Conservation (phyloP, 1,140 invertebrate species). For the Lepidurus apus region DNA sequence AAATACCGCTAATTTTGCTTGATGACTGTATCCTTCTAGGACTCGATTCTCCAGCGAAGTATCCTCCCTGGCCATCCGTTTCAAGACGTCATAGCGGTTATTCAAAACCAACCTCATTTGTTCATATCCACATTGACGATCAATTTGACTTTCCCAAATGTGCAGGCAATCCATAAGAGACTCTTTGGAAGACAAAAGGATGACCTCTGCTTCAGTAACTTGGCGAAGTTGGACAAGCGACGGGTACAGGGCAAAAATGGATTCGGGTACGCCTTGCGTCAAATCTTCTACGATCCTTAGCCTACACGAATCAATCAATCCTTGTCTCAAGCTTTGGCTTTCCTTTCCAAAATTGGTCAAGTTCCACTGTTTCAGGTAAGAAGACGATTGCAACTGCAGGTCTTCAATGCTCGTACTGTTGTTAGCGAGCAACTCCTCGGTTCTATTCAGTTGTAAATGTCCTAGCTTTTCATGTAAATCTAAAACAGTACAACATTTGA, state of each 20-base stretch:
- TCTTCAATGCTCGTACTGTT: not conserved
- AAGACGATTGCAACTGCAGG: not conserved
- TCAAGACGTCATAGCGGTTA: not conserved
- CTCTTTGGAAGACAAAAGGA: not conserved
- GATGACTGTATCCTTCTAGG: not conserved
- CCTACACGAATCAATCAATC: not conserved
- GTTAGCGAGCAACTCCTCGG: not conserved
- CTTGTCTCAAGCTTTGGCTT: not conserved
- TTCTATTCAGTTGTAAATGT: not conserved
- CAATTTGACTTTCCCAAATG: not conserved
- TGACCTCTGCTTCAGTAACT: not conserved
- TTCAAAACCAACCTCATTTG: not conserved
- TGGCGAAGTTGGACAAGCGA: not conserved
- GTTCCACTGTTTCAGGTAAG: not conserved
- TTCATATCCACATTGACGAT: not conserved
- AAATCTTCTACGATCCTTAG: conserved; percentile 36
- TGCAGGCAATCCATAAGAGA: not conserved
- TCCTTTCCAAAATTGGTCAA: not conserved
- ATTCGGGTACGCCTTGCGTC: not conserved
- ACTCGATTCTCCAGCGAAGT: not conserved
- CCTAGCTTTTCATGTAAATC: not conserved
- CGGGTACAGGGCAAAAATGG: conserved; percentile 23
- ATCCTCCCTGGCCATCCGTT: not conserved
- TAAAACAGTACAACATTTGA: conserved; percentile 40
- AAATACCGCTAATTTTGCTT: not conserved